Base-by-base conservation (phyloP, 2,113 vertebrate genomes). In the Acrocephalus arundinaceus region DNA sequence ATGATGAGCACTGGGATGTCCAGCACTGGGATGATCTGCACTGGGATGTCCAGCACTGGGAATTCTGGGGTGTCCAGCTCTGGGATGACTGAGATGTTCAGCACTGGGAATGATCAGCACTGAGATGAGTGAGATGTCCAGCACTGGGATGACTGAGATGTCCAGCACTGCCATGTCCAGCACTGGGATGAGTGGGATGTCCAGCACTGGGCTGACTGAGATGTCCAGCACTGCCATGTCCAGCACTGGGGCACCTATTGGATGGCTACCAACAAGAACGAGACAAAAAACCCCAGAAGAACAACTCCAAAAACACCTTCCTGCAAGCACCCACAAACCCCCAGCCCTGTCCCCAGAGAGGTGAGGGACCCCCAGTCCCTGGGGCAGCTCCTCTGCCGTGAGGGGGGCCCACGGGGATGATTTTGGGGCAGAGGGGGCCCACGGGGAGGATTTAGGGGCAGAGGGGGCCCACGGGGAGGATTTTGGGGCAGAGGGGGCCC, bases 311-410 rank as follows among this genome's bases (percentile, higher is more conserved):
- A 18, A 55, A 1, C 4, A 5, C 35, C n/a, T 28, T 43, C 33
- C 54, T 30, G 33, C 63, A 21, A 46, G 10, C 6, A 30, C 2
- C n/a, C 28, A 5, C 33, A 22, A 16, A 43, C 11, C 11, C 12
- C 27, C 41, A 39, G 41, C 15, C 7, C 58, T 48, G 30, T 39
- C 33, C 41, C 46, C 6, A 0, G 16, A 7, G 61, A 24, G 31
- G 3, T 1, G 14, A 39, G n/a, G 27, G 59, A 6, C 14, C 25
- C 70, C 2, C 6, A 27, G 23, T 4, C 39, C 49, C 73, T 1
- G 7, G 3, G 43, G 0, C 35, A 37, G 43, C 23, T 16, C 18
- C 5, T 24, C 0, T 4, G 1, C 19, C 4, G 1, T 2, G 41
- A 45, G 43, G 43, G 43, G 43, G 43, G 43, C 7, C 43, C 43